Evolutionary conservation across 2,797 vertebrate species (phyloP).

Genomic region (Hephaestus fuliginosus): DNA sequence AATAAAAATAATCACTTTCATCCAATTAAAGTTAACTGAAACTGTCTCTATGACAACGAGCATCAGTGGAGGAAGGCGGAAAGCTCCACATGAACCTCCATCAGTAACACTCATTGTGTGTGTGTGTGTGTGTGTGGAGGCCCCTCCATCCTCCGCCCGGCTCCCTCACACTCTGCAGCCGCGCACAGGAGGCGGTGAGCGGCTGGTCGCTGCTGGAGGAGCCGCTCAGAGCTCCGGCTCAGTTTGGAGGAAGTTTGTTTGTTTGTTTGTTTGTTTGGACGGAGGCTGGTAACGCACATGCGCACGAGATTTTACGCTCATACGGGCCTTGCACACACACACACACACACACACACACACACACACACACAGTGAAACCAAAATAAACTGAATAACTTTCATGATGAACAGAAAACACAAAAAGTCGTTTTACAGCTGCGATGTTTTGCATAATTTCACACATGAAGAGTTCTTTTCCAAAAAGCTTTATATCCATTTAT

Average conservation of each 20-base stretch:
- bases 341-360: constrained; percentile 10
- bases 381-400: neutral
- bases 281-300: constrained; percentile 50
- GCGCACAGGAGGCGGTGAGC: no score
- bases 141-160: constrained; percentile 3
- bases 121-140: constrained; percentile 35
- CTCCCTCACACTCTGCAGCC: no score
- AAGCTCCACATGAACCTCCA: neutral
- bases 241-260: neutral
- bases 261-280: neutral
- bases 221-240: no score
- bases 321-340: constrained; percentile 28
- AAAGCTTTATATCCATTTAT: constrained; percentile 28
- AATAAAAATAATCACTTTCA: neutral
- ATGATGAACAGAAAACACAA: constrained; percentile 31
- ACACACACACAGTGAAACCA: constrained; percentile 3
- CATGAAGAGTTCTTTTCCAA: constrained; percentile 59
- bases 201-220: no score
- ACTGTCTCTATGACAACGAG: neutral
- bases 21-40: neutral
- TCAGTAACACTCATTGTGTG: neutral
- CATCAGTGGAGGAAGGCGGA: neutral
- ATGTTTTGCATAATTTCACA: constrained; percentile 65
- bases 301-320: constrained; percentile 46
- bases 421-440: constrained; percentile 17